Conservation (phyloP, 1,140 invertebrate species). For the Cotesia glomerata region DNA sequence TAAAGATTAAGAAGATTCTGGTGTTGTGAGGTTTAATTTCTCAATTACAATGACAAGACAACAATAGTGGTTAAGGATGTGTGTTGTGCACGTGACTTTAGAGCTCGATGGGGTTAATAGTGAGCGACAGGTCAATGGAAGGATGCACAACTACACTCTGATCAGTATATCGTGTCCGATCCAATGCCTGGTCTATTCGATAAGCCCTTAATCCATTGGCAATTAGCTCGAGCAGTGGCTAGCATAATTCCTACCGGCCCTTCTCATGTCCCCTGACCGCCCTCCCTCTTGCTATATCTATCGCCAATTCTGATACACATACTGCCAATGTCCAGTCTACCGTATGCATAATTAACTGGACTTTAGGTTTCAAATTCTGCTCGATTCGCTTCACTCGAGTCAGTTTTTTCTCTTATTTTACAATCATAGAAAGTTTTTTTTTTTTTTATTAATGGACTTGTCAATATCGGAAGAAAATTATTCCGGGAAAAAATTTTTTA, state of each 20-base stretch:
- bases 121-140: slow-evolving; percentile 39
- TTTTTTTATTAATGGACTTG: too few species aligned
- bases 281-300: slow-evolving; percentile 28
- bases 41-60: not conserved
- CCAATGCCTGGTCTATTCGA: slow-evolving; percentile 38
- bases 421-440: too few species aligned
- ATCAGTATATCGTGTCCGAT: slow-evolving; percentile 18
- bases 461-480: too few species aligned
- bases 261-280: slow-evolving; percentile 8
- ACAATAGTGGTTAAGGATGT: not conserved
- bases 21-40: too few species aligned
- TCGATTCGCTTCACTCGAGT: not conserved
- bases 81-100: too few species aligned
- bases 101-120: slow-evolving; percentile 23
- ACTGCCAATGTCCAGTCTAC: not conserved
- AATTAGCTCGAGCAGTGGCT: slow-evolving; percentile 42
- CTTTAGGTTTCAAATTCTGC: not conserved
- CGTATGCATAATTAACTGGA: not conserved
- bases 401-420: too few species aligned
- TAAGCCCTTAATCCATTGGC: slow-evolving; percentile 49
- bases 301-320: not conserved
- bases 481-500: too few species aligned
- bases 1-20: too few species aligned
- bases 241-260: slow-evolving; percentile 29
- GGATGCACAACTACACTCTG: not conserved